Evolutionary conservation across 1,140 invertebrate species (phyloP).

Genomic region (Drosophila repletoides): DNA sequence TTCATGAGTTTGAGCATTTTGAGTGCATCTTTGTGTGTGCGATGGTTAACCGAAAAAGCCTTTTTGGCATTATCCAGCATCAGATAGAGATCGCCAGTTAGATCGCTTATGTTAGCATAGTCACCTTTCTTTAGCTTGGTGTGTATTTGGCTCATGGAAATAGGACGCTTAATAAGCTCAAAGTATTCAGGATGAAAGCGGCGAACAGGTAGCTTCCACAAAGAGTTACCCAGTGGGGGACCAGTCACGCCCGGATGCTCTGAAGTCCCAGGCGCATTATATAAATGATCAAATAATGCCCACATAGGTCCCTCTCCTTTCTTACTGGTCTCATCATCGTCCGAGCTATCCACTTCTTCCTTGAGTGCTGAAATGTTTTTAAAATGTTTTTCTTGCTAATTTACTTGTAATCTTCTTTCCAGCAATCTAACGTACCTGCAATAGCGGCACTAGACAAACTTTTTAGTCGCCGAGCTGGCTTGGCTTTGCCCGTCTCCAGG

Average conservation of each 20-base stretch:
- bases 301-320: slow-evolving; percentile 84
- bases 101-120: slow-evolving; percentile 93
- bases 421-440: slow-evolving; percentile 41
- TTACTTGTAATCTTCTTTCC: neutral
- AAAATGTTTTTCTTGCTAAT: neutral
- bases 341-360: slow-evolving; percentile 77
- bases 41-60: slow-evolving; percentile 94
- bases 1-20: slow-evolving; percentile 83
- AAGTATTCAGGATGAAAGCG: slow-evolving; percentile 98
- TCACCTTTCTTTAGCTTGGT: slow-evolving; percentile 93
- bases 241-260: slow-evolving; percentile 83
- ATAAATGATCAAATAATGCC: slow-evolving; percentile 83
- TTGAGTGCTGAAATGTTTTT: slow-evolving; percentile 56
- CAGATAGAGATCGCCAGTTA: slow-evolving; percentile 97
- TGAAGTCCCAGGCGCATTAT: slow-evolving; percentile 80
- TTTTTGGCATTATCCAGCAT: slow-evolving; percentile 99
- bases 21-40: slow-evolving; percentile 89
- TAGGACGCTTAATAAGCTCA: slow-evolving; percentile 97
- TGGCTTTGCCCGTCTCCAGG: slow-evolving; percentile 81
- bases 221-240: slow-evolving; percentile 91
- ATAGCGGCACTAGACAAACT: slow-evolving; percentile 67
- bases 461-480: slow-evolving; percentile 52
- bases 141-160: slow-evolving; percentile 96
- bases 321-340: slow-evolving; percentile 78
- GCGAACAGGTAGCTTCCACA: slow-evolving; percentile 95